Conservation (phyloP, 2,113 vertebrate species). For the Podarcis muralis region DNA sequence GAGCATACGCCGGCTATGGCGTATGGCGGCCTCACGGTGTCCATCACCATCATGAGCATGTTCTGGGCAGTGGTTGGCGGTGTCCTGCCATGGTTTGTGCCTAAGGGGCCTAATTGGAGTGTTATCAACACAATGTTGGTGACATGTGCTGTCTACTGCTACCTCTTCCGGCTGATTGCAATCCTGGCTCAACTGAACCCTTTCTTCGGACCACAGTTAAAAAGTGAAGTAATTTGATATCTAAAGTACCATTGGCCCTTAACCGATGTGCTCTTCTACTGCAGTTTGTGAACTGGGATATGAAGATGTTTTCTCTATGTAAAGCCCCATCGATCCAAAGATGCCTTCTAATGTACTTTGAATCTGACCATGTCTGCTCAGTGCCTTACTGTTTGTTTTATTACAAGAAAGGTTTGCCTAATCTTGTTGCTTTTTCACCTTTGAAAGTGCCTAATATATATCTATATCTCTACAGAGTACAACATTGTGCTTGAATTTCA, state of each 20-base stretch:
- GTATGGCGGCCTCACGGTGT: no score
- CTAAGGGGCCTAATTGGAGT: slow-evolving; percentile 67
- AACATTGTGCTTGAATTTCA: slow-evolving; percentile 14
- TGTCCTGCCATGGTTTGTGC: no score
- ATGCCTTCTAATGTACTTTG: slow-evolving; percentile 49
- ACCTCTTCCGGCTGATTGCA: slow-evolving; percentile 78
- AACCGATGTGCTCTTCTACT: no score
- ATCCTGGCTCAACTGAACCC: no score
- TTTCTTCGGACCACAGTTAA: no score
- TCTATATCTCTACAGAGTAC: slow-evolving; percentile 32
- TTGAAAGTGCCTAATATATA: slow-evolving; percentile 49
- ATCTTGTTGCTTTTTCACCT: slow-evolving; percentile 16
- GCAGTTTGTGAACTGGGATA: slow-evolving; percentile 38
- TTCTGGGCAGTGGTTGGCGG: no score
- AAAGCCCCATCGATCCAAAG: slow-evolving; percentile 51
- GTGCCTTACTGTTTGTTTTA: slow-evolving; percentile 64
- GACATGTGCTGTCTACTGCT: slow-evolving; percentile 94
- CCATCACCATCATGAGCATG: no score
- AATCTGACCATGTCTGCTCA: slow-evolving; percentile 57
- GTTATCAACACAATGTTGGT: slow-evolving; percentile 97
- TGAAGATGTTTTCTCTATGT: slow-evolving; percentile 61
- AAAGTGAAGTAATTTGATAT: no score
- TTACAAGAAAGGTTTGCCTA: slow-evolving; percentile 27
- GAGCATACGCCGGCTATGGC: no score
- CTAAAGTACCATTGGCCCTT: no score